These are phyloP conservation scores for Origma solitaria DNA, from an alignment of 2,113 vertebrate genomes.

Conservation along the genomic window DNA sequence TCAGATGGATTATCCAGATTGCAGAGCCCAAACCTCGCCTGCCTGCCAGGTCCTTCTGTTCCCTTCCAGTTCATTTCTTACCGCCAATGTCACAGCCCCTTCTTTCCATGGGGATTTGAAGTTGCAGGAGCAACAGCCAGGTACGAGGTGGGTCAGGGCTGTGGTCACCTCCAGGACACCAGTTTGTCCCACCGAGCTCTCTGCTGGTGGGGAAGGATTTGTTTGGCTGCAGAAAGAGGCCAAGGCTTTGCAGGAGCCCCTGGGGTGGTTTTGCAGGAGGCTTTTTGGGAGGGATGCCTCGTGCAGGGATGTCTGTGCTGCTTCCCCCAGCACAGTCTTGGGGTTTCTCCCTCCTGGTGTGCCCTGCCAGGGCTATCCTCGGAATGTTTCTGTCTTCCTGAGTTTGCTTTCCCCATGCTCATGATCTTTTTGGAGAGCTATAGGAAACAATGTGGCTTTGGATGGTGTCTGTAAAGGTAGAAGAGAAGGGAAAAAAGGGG, in stretches of 20 bases:
- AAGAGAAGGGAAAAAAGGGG: not conserved
- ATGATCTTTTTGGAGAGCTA: rapidly evolving
- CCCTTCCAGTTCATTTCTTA: not conserved
- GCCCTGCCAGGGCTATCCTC: not conserved
- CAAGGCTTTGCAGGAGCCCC: not conserved
- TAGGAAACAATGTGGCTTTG: not conserved
- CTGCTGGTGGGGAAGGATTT: not conserved
- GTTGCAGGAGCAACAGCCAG: not conserved
- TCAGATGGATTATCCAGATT: conserved; percentile 60
- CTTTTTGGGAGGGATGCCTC: rapidly evolving
- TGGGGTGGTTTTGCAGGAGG: not conserved
- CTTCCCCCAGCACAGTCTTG: not conserved
- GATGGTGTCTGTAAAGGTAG: not conserved
- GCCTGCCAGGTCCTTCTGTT: conserved; percentile 33
- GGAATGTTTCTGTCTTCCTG: not conserved
- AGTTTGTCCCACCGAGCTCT: rapidly evolving
- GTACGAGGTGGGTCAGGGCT: rapidly evolving
- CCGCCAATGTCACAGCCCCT: not conserved
- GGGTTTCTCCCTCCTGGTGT: not conserved
- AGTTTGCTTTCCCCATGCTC: not conserved
- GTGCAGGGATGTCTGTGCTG: not conserved
- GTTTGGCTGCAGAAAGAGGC: not conserved
- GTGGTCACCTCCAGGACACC: not conserved
- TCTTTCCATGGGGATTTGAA: not conserved
- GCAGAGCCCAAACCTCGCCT: not conserved